Evolutionary conservation across 2,797 vertebrate genomes (phyloP).

Genomic region (Periophthalmus magnuspinnatus): DNA sequence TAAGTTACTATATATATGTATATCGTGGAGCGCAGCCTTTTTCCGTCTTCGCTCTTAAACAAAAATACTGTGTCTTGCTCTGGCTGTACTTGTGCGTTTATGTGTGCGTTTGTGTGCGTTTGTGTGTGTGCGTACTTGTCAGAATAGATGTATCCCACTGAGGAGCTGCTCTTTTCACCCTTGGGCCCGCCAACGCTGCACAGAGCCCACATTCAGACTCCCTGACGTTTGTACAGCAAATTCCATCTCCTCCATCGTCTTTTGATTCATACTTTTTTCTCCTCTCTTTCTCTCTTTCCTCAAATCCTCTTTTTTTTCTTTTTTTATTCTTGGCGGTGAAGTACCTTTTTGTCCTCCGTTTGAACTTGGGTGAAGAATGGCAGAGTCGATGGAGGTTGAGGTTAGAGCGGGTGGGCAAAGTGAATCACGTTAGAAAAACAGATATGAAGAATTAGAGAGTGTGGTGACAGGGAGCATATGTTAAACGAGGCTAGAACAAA

Average conservation of each 20-base stretch:
- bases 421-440: constrained; percentile 34
- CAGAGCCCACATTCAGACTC: constrained; percentile 71
- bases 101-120: constrained; percentile 46
- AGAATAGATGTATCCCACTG: constrained; percentile 66
- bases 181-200: constrained; percentile 48
- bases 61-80: constrained; percentile 54
- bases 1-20: constrained; percentile 39
- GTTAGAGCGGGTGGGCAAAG: constrained; percentile 52
- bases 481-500: constrained; percentile 31
- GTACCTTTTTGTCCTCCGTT: constrained; percentile 71
- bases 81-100: constrained; percentile 27
- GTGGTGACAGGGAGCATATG: constrained; percentile 37
- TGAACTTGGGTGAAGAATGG: constrained; percentile 67
- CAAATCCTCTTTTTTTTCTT: constrained; percentile 8
- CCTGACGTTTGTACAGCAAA: constrained; percentile 70
- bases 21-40: constrained; percentile 42
- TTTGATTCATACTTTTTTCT: constrained; percentile 63
- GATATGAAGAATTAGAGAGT: constrained; percentile 32
- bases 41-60: constrained; percentile 41
- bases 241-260: constrained; percentile 68
- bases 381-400: constrained; percentile 57
- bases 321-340: constrained; percentile 42
- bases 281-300: neutral
- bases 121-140: constrained; percentile 55
- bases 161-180: constrained; percentile 64